Conservation (phyloP, 2,113 vertebrate genomes). For the Sinocyclocheilus grahami region DNA sequence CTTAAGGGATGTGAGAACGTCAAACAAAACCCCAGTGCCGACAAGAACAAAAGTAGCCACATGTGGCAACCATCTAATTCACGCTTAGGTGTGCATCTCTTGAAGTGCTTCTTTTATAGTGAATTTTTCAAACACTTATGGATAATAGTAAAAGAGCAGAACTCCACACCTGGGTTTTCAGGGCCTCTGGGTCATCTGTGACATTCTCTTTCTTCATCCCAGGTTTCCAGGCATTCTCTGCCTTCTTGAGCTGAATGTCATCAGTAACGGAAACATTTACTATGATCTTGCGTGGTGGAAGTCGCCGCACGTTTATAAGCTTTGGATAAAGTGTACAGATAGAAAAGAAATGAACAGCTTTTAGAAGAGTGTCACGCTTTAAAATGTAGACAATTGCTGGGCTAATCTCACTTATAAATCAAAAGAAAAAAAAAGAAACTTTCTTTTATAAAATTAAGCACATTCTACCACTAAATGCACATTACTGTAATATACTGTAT, state of each 20-base stretch:
- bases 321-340: constrained; percentile 77
- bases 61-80: not conserved
- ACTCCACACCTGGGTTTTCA: constrained; percentile 83
- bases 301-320: constrained; percentile 80
- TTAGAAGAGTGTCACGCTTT: not conserved
- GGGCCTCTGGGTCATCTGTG: constrained; percentile 79
- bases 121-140: not conserved
- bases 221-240: constrained; percentile 95
- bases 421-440: no score
- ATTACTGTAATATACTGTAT: no score
- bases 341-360: not conserved
- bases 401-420: not conserved
- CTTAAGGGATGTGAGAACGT: not conserved
- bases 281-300: constrained; percentile 94
- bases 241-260: constrained; percentile 90
- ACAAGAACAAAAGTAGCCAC: not conserved
- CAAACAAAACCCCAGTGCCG: not conserved
- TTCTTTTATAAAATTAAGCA: not conserved
- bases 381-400: not conserved
- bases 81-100: not conserved
- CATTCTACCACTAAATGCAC: no score
- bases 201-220: constrained; percentile 83
- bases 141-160: not conserved
- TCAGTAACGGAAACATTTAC: constrained; percentile 88
- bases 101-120: not conserved